A percentile compares a stretch with the other conserved stretches of the same genome.
Conservation (phyloP, 2,888 invertebrate species). For the Mesorhabditis spiculigera region DNA sequence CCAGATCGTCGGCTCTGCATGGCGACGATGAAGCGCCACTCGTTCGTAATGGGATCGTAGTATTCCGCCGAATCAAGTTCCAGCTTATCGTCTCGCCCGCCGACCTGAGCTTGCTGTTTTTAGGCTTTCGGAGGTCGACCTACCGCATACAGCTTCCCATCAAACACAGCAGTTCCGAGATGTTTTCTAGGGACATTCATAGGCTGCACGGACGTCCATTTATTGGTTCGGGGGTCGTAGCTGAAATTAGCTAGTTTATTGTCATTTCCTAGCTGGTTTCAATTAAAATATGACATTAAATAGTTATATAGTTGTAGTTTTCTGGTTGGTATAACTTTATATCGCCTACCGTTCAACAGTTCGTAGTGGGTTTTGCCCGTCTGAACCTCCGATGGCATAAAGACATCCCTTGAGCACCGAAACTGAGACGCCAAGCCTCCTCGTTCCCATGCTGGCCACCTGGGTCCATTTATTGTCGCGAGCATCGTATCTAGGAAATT, state of each 20-base stretch:
- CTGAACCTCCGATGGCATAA: slow-evolving; percentile 93
- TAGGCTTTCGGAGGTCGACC: slow-evolving; percentile 27
- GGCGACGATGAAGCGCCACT: slow-evolving; percentile 97
- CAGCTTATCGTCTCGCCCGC: slow-evolving; percentile 81
- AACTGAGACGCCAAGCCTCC: slow-evolving; percentile 66
- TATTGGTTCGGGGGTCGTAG: slow-evolving; percentile 82
- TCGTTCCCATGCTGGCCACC: slow-evolving; percentile 73
- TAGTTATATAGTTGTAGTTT: not conserved
- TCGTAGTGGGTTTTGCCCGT: slow-evolving; percentile 92
- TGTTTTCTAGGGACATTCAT: slow-evolving; percentile 97
- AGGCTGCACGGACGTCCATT: slow-evolving; percentile 68
- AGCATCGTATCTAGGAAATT: slow-evolving; percentile 78
- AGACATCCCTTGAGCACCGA: slow-evolving; percentile 74
- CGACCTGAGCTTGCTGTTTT: not conserved
- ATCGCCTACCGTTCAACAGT: slow-evolving; percentile 66
- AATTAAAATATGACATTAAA: no score
- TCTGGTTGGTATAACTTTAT: not conserved
- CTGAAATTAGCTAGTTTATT: slow-evolving; percentile 58
- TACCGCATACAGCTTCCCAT: slow-evolving; percentile 88
- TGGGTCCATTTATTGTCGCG: slow-evolving; percentile 95
- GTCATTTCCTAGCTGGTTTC: not conserved
- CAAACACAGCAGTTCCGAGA: slow-evolving; percentile 94
- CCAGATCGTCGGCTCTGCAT: slow-evolving; percentile 97
- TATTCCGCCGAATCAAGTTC: slow-evolving; percentile 86
- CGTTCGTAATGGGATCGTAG: slow-evolving; percentile 89